A percentile compares a stretch with the other conserved stretches of the same genome.
These are phyloP conservation scores for Cepaea nemoralis DNA, from an alignment of 1,140 invertebrate species.

Conservation along the genomic window DNA sequence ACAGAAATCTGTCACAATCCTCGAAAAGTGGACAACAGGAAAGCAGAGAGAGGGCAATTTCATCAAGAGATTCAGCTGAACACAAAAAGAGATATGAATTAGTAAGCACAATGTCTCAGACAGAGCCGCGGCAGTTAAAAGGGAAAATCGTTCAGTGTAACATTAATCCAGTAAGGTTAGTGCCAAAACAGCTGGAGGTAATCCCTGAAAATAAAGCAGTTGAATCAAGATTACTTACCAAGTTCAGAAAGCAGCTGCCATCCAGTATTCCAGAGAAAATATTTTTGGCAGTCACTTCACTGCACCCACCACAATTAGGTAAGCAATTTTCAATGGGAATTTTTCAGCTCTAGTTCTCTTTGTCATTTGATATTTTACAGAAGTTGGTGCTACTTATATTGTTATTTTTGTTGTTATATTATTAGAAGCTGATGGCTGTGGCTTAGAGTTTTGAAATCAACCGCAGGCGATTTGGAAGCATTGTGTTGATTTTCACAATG, in stretches of 20 bases:
- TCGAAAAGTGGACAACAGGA: background rate
- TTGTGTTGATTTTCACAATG: no score
- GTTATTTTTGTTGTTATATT: no score
- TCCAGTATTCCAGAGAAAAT: slow-evolving; percentile 33
- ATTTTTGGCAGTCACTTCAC: slow-evolving; percentile 9
- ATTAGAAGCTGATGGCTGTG: no score
- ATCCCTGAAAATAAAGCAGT: background rate
- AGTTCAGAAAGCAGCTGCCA: slow-evolving; percentile 6
- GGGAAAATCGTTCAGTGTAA: slow-evolving; percentile 40
- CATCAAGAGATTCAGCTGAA: slow-evolving; percentile 8
- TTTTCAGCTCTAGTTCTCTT: no score
- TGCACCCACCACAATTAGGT: background rate
- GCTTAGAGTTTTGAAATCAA: no score
- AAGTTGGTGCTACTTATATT: no score
- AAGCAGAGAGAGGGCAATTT: background rate
- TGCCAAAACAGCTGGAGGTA: background rate
- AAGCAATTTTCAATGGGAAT: background rate
- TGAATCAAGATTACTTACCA: background rate
- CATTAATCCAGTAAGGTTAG: slow-evolving; percentile 20
- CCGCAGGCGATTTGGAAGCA: no score
- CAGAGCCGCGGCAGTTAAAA: slow-evolving; percentile 17
- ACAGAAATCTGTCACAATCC: background rate
- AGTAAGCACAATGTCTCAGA: slow-evolving; percentile 1
- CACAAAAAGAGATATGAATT: background rate
- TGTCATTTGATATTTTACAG: no score